Conservation (phyloP, 2,113 vertebrate species). For the Tinamus guttatus region DNA sequence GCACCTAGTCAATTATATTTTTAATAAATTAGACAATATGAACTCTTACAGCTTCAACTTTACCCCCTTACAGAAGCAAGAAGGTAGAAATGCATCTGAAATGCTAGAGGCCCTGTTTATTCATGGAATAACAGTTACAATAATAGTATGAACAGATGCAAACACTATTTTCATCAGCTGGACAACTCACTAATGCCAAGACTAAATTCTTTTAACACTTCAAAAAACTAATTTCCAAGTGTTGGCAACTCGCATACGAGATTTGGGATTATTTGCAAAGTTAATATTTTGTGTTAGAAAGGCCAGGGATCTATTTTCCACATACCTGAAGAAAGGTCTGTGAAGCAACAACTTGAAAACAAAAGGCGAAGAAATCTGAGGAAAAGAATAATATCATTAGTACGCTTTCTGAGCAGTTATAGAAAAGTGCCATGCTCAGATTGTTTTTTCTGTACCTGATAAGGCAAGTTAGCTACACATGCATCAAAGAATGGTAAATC, state of each 20-base stretch:
- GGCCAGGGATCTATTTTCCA: background rate
- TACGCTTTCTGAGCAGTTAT: background rate
- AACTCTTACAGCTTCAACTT: background rate
- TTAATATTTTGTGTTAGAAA: background rate
- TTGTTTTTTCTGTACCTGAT: constrained; percentile 85
- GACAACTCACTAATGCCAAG: background rate
- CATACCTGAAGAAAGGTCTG: constrained; percentile 96
- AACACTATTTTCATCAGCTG: background rate
- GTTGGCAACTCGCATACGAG: background rate
- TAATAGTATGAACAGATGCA: background rate
- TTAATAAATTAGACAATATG: background rate
- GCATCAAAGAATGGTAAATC: constrained; percentile 95
- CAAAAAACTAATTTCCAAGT: background rate
- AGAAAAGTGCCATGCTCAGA: background rate
- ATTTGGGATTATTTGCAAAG: background rate
- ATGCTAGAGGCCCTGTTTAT: background rate
- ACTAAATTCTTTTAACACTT: background rate
- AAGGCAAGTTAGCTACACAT: constrained; percentile 97
- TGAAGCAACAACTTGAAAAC: constrained; percentile 97
- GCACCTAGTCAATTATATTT: background rate
- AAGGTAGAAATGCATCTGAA: background rate
- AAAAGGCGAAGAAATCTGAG: constrained; percentile 97
- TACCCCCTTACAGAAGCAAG: background rate
- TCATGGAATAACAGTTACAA: background rate
- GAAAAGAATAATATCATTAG: constrained; percentile 18